Conservation (phyloP, 2,888 invertebrate species). For the Drosophila trichaetosa region DNA sequence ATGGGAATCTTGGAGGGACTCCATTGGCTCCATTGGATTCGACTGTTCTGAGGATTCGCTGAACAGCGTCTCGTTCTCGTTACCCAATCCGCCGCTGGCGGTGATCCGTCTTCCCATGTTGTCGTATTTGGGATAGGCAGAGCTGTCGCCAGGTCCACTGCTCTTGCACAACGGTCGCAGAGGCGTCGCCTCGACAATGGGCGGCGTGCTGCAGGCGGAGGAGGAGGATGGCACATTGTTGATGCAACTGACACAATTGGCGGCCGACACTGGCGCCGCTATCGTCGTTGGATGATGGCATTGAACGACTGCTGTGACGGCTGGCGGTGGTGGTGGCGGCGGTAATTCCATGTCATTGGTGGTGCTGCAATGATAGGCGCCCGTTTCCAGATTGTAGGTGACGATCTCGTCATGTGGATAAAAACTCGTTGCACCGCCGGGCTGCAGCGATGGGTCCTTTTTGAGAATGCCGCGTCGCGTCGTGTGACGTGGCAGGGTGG, state of each 20-base stretch:
- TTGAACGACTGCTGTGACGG: conserved; percentile 72
- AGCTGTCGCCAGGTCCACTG: conserved; percentile 51
- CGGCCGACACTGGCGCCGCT: conserved; percentile 57
- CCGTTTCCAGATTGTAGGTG: conserved; percentile 84
- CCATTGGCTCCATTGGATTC: conserved; percentile 43
- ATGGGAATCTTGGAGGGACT: conserved; percentile 45
- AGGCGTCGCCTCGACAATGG: conserved; percentile 74
- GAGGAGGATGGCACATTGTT: conserved; percentile 62
- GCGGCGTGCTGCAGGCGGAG: conserved; percentile 77
- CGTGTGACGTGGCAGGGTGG: conserved; percentile 85
- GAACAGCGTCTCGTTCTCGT: conserved; percentile 85
- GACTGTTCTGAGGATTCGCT: conserved; percentile 78
- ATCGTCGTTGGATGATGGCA: conserved; percentile 71
- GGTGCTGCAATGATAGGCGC: conserved; percentile 55
- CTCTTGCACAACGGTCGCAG: conserved; percentile 64
- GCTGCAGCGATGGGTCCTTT: conserved; percentile 82
- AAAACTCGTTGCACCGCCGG: conserved; percentile 74
- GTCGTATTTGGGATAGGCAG: conserved; percentile 88
- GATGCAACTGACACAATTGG: conserved; percentile 75
- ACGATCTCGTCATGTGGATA: conserved; percentile 85
- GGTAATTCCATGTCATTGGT: conserved; percentile 71
- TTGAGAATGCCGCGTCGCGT: conserved; percentile 84
- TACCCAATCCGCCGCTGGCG: conserved; percentile 89
- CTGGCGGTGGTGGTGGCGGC: conserved; percentile 79
- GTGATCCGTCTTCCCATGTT: conserved; percentile 96